Base-by-base conservation (phyloP, 2,888 invertebrate species). In the Hetaerina titia region DNA sequence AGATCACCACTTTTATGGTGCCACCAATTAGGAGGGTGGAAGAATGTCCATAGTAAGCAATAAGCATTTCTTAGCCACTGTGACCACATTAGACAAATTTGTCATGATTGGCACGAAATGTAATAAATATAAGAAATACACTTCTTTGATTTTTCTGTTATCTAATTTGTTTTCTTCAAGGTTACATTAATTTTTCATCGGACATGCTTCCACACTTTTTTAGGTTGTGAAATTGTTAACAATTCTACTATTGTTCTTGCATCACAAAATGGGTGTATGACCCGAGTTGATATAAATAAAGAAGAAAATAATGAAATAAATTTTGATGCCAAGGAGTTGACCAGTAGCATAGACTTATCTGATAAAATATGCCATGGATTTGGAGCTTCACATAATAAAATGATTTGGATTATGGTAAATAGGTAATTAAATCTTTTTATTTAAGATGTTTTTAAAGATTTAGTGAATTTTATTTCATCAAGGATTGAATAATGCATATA, bases 311-410 rank as follows among this genome's bases (percentile, higher is more conserved):
- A 31, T 45, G 57, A 89, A 81, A 64, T 94, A 69, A n/a, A 87
- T 64, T n/a, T 94, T 63, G 56, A 64, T 63, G 94, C 64, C 56
- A 22, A 9, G 9, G 63, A 88, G 60, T 15, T 89, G 60, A 88
- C 58, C 0, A 81, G 88, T n/a, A 94, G 60, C 63, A 87, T 94
- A 64, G 94, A 94, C 19, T 22, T 94, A 60, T 63, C 94, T 58
- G 89, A 94, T 13, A 89, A 89, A 31, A 22, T 89, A 9, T 94
- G 89, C 58, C 57, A 88, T 87, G 94, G 94, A 15, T 45, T 94
- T 31, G 94, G 63, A 45, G 63, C 87, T 81, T 94, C 94, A n/a
- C n/a, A n/a, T 31, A 94, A 94, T 31, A 88, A 94, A 94, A 88
- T 94, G 94, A 56, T 94, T 64, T 88, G 94, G 88, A 64, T 94